phyloP scores from a whole-genome alignment of 2,113 vertebrate species.

The Scomber japonicus region DNA sequence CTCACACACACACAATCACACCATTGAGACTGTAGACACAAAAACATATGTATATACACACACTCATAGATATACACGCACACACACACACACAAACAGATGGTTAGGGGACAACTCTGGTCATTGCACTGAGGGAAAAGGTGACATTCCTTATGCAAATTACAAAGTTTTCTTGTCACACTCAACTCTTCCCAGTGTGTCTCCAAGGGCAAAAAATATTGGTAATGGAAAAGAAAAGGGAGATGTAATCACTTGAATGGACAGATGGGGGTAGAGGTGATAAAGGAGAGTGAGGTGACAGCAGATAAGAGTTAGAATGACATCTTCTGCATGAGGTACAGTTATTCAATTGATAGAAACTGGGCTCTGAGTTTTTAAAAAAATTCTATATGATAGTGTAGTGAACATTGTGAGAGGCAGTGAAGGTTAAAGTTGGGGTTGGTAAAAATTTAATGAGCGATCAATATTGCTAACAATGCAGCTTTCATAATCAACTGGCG shows the following conservation, averaged over 20 bases:
- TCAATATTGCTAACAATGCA: conserved; percentile 4
- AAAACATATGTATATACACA: conserved; percentile 19
- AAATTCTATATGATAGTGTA: background rate
- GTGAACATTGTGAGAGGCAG: background rate
- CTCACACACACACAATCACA: conserved; percentile 22
- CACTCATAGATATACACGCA: conserved; percentile 13
- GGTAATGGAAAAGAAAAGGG: background rate
- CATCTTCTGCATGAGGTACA: background rate
- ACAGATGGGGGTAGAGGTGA: background rate
- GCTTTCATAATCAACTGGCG: background rate
- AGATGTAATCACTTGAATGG: background rate
- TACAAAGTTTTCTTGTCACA: conserved; percentile 58
- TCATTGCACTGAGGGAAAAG: conserved; percentile 61
- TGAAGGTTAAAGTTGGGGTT: background rate
- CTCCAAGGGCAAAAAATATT: conserved; percentile 31
- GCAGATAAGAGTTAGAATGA: conserved; percentile 13
- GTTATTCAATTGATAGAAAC: background rate
- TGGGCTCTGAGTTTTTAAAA: background rate
- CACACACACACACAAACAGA: conserved; percentile 64
- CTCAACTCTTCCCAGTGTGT: conserved; percentile 31
- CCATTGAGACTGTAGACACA: conserved; percentile 36
- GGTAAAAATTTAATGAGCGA: conserved; percentile 9
- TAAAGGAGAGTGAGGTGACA: background rate
- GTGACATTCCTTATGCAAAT: conserved; percentile 82
- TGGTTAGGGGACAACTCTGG: conserved; percentile 60